Base-by-base conservation (phyloP, 2,797 vertebrate genomes). In the Okamejei kenojei region DNA sequence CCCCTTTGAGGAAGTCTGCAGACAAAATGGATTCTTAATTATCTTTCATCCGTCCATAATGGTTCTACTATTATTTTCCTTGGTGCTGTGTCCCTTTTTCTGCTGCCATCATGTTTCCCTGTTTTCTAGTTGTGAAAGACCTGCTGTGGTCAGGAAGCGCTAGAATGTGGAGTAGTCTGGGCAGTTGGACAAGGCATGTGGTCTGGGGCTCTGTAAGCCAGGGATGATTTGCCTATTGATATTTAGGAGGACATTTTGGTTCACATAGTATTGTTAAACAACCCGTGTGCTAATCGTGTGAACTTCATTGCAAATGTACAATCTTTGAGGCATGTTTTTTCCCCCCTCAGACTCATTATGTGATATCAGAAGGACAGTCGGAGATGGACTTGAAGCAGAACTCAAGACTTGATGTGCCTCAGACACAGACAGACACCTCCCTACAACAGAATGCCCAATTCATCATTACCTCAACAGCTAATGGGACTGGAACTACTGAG, bases 401-500 rank as follows among this genome's bases (percentile, higher is more conserved):
- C 32, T 93, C 96, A 0, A 97, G 97, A 95, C 96, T 96, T 0
- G 93, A 94, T 0, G 94, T 95, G 63, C 94, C 97, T 81, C 96
- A 97, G 94, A 95, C 95, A 1, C 94, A 97, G 45, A 86, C 96
- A 32, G 97, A 97, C 94, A 63, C 95, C 0, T 94, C 97, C 21
- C 94, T 99, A 96, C 98, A 98, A 77, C 96, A 97, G n/a, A 96
- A 98, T 74, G 98, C 98, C 0, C 98, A 99, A 95, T 99, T 98
- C 96, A 99, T 99, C 95, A 99, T 99, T 94, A 99, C 98, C 0
- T 98, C 98, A 0, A 98, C 98, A 80, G 98, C 98, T 94, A 98
- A 98, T 0, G 97, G 97, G 58, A 97, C 96, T 0, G 97, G 97
- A 0, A 94, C 96, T 13, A 97, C 97, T 0, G 98, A 98, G 93